Percentiles rank a stretch among this genome's conserved stretches.
phyloP scores from a whole-genome alignment of 2,888 invertebrate species.

The Tanytarsus gracilentus region DNA sequence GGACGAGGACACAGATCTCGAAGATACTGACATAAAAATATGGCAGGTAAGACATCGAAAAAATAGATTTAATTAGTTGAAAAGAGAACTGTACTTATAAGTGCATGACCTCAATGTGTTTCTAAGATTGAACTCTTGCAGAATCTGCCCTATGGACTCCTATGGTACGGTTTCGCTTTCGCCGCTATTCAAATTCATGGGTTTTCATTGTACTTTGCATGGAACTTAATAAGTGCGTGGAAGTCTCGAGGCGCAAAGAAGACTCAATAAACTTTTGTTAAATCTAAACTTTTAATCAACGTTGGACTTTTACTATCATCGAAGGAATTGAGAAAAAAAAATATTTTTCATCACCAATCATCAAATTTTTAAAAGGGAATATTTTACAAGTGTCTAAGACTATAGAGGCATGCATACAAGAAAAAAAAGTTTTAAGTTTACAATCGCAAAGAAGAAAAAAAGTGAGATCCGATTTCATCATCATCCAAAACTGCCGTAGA shows the following conservation, averaged over 20 bases:
- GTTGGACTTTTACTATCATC: no score
- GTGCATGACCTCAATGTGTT: no score
- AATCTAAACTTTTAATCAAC: background rate
- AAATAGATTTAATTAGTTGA: background rate
- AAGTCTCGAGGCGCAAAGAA: slow-evolving; percentile 54
- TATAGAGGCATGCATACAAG: no score
- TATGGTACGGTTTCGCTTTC: slow-evolving; percentile 87
- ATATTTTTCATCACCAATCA: no score
- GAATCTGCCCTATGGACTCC: slow-evolving; percentile 82
- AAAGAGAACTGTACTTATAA: no score
- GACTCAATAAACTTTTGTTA: slow-evolving; percentile 47
- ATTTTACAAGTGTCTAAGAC: no score
- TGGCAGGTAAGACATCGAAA: slow-evolving; percentile 61
- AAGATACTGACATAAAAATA: slow-evolving; percentile 57
- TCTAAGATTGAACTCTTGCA: slow-evolving; percentile 44
- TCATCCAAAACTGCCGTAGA: no score
- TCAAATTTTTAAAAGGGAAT: no score
- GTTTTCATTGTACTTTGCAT: slow-evolving; percentile 77
- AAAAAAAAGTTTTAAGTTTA: no score
- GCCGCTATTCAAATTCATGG: slow-evolving; percentile 80
- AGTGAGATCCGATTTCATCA: no score
- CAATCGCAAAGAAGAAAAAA: no score
- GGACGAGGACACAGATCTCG: slow-evolving; percentile 49
- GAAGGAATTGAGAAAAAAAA: no score
- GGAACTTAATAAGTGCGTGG: slow-evolving; percentile 76